These are phyloP conservation scores for Drosophila recens DNA, from an alignment of 2,888 invertebrate genomes.

Conservation along the genomic window DNA sequence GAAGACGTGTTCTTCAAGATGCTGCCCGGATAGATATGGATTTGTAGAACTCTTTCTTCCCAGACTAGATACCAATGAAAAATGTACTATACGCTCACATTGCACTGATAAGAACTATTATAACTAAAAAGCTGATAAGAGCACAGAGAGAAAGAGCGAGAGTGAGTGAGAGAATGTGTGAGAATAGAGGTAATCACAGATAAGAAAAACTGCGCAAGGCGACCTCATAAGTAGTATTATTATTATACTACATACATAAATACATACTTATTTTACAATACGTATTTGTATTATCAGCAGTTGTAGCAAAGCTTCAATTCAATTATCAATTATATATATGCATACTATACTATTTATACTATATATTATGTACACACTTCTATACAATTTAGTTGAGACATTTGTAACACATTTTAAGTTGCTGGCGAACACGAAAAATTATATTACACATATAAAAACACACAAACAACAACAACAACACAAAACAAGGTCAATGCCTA, in stretches of 20 bases:
- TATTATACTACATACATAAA: conserved; percentile 8
- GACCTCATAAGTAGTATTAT: conserved; percentile 8
- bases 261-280: background rate
- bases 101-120: conserved; percentile 29
- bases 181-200: conserved; percentile 20
- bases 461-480: conserved; percentile 20
- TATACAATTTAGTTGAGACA: conserved; percentile 35
- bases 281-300: conserved; percentile 35
- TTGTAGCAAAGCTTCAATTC: conserved; percentile 40
- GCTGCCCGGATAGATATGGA: conserved; percentile 57
- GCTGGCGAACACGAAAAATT: conserved; percentile 24
- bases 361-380: conserved; percentile 16
- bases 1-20: conserved; percentile 64
- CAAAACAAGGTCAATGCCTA: conserved; percentile 68
- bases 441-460: conserved; percentile 26
- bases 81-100: background rate
- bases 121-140: conserved; percentile 30
- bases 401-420: conserved; percentile 52
- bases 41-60: conserved; percentile 8
- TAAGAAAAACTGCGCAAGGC: conserved; percentile 34
- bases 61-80: conserved; percentile 4
- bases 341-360: conserved; percentile 1
- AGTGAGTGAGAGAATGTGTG: conserved; percentile 16
- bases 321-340: conserved; percentile 37
- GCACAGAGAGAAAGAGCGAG: background rate